Percentiles rank a stretch among this genome's conserved stretches.
These are phyloP conservation scores for Psettodes erumei DNA, from an alignment of 2,113 vertebrate genomes.

Conservation along the genomic window DNA sequence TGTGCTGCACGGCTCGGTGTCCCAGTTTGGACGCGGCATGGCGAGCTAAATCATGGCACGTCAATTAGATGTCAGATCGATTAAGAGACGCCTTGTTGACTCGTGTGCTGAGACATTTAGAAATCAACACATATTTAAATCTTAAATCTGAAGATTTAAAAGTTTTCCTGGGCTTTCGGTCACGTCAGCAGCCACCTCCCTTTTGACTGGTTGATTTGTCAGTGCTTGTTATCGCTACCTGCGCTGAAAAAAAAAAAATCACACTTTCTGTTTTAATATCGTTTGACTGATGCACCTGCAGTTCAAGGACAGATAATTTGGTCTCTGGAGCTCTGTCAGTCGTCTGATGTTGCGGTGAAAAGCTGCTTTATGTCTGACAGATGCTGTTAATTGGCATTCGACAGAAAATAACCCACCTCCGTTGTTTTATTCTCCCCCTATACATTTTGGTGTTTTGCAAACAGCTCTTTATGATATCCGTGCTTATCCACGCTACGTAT, in stretches of 20 bases:
- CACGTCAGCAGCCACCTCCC: too few relatives aligned
- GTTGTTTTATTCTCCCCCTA: background rate
- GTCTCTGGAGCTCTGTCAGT: background rate
- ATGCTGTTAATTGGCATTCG: constrained; percentile 9
- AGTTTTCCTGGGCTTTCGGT: too few relatives aligned
- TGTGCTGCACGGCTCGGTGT: constrained; percentile 24
- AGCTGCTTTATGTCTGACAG: background rate
- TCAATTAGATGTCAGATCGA: too few relatives aligned
- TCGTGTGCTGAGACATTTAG: too few relatives aligned
- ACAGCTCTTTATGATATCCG: background rate
- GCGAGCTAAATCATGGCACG: too few relatives aligned
- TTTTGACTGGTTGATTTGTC: too few relatives aligned
- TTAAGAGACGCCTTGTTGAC: too few relatives aligned
- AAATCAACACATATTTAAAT: too few relatives aligned
- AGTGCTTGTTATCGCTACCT: background rate
- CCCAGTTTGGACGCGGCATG: too few relatives aligned
- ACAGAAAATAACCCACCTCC: background rate
- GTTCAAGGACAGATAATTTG: background rate
- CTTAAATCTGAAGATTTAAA: too few relatives aligned
- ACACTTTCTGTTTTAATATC: background rate
- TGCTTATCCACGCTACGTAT: background rate
- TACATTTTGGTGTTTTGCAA: background rate
- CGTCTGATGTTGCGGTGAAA: background rate
- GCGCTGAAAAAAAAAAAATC: too few relatives aligned
- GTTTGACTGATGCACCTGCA: background rate